phyloP scores from a whole-genome alignment of 2,113 vertebrate genomes.

The Apus apus region DNA sequence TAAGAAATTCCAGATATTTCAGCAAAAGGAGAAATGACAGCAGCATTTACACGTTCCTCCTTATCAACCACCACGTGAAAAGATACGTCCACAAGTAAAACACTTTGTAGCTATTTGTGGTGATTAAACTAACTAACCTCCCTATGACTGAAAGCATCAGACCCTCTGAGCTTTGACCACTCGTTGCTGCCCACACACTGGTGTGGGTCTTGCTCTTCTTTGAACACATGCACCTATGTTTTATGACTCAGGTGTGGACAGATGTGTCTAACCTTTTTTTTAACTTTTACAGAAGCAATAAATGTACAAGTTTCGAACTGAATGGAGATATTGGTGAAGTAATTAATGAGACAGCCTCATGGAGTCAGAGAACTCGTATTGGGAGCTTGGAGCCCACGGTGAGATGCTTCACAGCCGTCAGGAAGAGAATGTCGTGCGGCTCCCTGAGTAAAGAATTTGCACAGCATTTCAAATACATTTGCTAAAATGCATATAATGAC shows the following conservation, averaged over 20 bases:
- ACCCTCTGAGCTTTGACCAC: accelerated
- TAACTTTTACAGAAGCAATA: background rate
- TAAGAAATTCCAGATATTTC: background rate
- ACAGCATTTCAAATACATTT: background rate
- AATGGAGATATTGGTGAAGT: background rate
- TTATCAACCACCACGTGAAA: background rate
- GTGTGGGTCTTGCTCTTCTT: accelerated
- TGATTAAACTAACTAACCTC: too few relatives aligned
- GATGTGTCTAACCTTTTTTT: accelerated
- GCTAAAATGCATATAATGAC: background rate
- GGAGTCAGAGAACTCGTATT: background rate
- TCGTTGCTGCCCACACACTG: accelerated
- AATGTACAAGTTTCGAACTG: background rate
- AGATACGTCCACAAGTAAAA: accelerated
- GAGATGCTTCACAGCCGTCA: background rate
- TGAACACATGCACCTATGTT: accelerated
- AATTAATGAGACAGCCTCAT: background rate
- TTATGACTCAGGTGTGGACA: background rate
- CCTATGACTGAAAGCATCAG: accelerated
- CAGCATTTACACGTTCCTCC: background rate
- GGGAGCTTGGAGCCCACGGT: background rate
- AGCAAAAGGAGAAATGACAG: background rate
- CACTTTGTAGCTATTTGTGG: background rate
- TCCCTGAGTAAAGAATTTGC: background rate
- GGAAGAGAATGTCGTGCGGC: background rate